Evolutionary conservation across 2,888 invertebrate genomes (phyloP).

Genomic region (Eucriotettix oculatus): DNA sequence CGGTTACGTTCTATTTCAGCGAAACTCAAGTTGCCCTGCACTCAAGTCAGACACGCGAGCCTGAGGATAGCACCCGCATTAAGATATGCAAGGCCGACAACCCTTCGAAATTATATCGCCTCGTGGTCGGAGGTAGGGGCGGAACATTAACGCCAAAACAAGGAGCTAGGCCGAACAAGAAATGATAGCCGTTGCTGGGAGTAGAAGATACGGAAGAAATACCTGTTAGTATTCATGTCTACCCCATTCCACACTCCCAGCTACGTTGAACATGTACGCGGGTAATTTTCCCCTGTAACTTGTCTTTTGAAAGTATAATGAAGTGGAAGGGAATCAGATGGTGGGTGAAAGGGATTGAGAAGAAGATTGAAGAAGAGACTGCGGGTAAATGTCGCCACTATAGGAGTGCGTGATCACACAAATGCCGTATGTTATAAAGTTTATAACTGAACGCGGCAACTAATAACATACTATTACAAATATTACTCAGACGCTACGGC

Average conservation of each 20-base stretch:
- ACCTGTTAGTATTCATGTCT: neutral
- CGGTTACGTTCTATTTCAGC: too few species aligned
- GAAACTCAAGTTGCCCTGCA: too few species aligned
- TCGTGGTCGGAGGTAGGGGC: neutral
- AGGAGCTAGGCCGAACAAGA: neutral
- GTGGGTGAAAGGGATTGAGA: neutral
- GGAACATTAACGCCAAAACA: neutral
- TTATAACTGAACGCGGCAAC: too few species aligned
- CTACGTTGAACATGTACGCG: neutral
- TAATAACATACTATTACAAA: too few species aligned
- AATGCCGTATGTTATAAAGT: too few species aligned
- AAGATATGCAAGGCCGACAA: neutral
- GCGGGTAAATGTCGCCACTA: too few species aligned
- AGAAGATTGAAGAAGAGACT: too few species aligned
- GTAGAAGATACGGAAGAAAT: too few species aligned
- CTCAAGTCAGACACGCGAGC: too few species aligned
- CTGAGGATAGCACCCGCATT: neutral
- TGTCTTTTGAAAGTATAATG: neutral
- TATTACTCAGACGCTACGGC: too few species aligned
- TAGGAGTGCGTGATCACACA: too few species aligned
- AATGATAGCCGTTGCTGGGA: too few species aligned
- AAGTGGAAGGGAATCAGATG: neutral
- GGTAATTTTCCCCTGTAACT: neutral
- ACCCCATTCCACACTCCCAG: neutral
- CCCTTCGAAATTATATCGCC: neutral